Percentiles rank a stretch among this genome's conserved stretches.
These are phyloP conservation scores for Syritta pipiens DNA, from an alignment of 2,888 invertebrate species.

Conservation along the genomic window DNA sequence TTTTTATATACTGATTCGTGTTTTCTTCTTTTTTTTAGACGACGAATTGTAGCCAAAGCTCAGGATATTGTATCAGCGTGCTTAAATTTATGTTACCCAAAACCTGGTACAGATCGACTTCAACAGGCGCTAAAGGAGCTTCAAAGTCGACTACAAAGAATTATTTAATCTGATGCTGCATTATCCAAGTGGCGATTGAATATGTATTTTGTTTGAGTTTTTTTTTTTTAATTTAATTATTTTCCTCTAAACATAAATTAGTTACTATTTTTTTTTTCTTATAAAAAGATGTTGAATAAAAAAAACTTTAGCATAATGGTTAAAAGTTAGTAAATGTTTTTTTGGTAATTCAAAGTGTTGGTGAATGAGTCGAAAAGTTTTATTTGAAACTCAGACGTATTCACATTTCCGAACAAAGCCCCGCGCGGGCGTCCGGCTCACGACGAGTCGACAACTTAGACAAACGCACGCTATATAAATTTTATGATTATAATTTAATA, in stretches of 20 bases:
- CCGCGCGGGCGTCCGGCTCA: no score
- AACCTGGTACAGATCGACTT: constrained; percentile 84
- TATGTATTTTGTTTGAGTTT: constrained; percentile 36
- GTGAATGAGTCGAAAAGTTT: no score
- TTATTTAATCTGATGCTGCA: constrained; percentile 38
- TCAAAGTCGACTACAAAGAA: constrained; percentile 77
- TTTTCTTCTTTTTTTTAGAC: no score
- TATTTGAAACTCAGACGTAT: no score
- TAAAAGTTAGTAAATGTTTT: no score
- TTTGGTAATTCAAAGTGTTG: no score
- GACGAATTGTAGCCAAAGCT: constrained; percentile 84
- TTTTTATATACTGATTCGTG: no score
- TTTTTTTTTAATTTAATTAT: constrained; percentile 44
- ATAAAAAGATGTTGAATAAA: constrained; percentile 54
- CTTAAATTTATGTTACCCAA: constrained; percentile 87
- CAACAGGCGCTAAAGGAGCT: constrained; percentile 80
- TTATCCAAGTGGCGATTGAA: neutral
- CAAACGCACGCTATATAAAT: no score
- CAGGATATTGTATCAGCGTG: constrained; percentile 88
- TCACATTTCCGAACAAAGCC: no score
- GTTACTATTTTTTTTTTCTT: constrained; percentile 26
- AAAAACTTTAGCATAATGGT: constrained; percentile 31
- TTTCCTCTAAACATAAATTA: constrained; percentile 37
- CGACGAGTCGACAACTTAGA: no score
- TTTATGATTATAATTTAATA: no score